Base-by-base conservation (phyloP, 2,888 invertebrate species). In the Choreutis nemorana region DNA sequence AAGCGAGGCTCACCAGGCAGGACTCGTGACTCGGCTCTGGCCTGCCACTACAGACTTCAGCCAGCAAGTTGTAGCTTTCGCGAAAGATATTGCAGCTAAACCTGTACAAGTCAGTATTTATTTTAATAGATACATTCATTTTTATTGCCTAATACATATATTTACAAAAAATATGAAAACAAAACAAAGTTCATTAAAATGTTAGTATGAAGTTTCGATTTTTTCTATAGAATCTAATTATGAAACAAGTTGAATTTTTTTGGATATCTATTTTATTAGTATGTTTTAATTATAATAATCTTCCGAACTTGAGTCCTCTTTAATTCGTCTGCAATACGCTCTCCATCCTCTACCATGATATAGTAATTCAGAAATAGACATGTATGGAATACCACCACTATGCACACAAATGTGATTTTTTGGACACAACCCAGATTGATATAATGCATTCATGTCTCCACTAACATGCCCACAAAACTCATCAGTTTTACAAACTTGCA, bases 21-120 rank as follows among this genome's bases (percentile, higher is more conserved):
- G 95, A 2, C 81, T 97, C 28, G 87, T 95, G 11, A 87, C 90
- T 28, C 87, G 90, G 54, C 77, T 94, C 38, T 87, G 89, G 86
- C 86, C 90, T 0, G 86, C 87, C 35, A n/a, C n/a, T n/a, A n/a
- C n/a, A n/a, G 84, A 85, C 44, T 90, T 92, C 50, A 83, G 86
- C 45, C 87, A 89, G 31, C 90, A 92, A 56, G 81, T 93, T 12
- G 80, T 88, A 28, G 82, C 83, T 9, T 77, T 87, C 23, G 83
- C 88, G 12, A 82, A 81, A 40, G 82, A 84, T 33, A 85, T 94
- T 59, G 87, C 91, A 13, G 75, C 81, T 23, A 86, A 88, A 45
- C 90, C 93, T 1, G 67, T 82, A 32, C 87, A 90, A 83, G 94
- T 94, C 66, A 71, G 62, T 47, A 15, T 8, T 13, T 6, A 24